Evolutionary conservation across 1,140 invertebrate species (phyloP).

Genomic region (Tyrophagus putrescentiae): DNA sequence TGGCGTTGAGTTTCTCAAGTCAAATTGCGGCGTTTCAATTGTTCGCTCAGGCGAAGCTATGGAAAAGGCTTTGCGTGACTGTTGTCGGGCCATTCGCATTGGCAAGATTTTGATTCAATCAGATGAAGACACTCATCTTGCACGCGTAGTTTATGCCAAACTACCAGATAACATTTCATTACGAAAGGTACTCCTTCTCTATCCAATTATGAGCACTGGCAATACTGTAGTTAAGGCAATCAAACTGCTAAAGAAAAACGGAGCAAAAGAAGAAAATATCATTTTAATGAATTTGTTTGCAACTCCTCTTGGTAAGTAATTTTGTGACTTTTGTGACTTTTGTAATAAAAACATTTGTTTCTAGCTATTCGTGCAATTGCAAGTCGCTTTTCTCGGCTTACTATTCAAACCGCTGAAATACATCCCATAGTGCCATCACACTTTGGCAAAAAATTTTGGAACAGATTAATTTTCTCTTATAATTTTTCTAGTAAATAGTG

Average conservation of each 20-base stretch:
- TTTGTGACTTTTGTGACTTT: no score
- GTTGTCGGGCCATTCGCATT: constrained; percentile 89
- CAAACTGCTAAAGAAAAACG: constrained; percentile 78
- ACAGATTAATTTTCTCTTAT: constrained; percentile 74
- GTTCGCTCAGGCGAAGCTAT: constrained; percentile 86
- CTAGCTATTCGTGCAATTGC: constrained; percentile 68
- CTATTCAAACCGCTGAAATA: constrained; percentile 84
- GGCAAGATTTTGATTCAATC: constrained; percentile 90
- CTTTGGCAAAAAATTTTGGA: constrained; percentile 93
- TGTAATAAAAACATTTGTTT: constrained; percentile 28
- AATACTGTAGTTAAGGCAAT: constrained; percentile 89
- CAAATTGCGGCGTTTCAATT: constrained; percentile 97
- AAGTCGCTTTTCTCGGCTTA: constrained; percentile 73
- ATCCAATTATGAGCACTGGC: constrained; percentile 93
- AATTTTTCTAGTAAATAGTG: no score
- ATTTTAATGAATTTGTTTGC: constrained; percentile 92
- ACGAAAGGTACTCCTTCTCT: constrained; percentile 85
- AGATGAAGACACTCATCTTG: constrained; percentile 60
- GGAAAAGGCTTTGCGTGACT: constrained; percentile 92
- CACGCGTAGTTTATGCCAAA: constrained; percentile 84
- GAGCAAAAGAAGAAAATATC: constrained; percentile 79
- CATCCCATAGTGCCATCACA: constrained; percentile 91
- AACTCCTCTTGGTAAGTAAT: constrained; percentile 54
- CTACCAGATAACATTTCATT: constrained; percentile 85
- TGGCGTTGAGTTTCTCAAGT: constrained; percentile 80